Conservation (phyloP, 2,113 vertebrate genomes). For the Copsychus sechellarum region DNA sequence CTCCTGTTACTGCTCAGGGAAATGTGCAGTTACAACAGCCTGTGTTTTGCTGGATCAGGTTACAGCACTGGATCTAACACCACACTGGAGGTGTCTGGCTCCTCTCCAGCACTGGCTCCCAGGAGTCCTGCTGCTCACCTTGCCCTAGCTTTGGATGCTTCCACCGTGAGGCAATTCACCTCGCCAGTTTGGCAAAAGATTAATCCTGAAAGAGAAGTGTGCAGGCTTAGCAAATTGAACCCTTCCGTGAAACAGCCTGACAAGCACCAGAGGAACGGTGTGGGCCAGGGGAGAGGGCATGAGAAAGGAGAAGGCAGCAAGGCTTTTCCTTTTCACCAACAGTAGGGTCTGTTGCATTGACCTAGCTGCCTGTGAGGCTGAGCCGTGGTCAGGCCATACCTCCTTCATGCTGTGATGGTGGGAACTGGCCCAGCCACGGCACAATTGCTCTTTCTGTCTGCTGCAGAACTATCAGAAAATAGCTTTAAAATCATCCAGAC, state of each 20-base stretch:
- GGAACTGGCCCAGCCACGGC: background rate
- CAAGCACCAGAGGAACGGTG: background rate
- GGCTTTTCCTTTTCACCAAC: background rate
- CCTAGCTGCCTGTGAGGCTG: conserved; percentile 2
- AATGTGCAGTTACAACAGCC: background rate
- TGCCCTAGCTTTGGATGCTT: conserved; percentile 2
- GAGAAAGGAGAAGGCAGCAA: background rate
- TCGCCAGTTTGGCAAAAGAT: background rate
- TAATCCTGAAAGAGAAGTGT: background rate
- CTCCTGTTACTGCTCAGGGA: background rate
- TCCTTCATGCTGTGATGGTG: background rate
- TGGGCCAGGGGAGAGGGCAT: background rate
- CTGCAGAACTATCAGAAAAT: background rate
- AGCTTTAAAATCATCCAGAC: background rate
- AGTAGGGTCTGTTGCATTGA: background rate
- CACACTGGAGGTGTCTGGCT: background rate
- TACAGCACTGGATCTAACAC: background rate
- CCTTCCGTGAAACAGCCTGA: background rate
- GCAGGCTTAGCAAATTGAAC: fast-evolving
- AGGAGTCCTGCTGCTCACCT: conserved; percentile 25
- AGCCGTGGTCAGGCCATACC: background rate
- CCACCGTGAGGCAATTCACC: background rate
- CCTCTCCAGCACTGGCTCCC: background rate
- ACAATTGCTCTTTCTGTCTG: background rate
- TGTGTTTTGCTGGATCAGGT: background rate